Evolutionary conservation across 2,888 invertebrate genomes (phyloP).

Genomic region (Oscheius myriophilus): DNA sequence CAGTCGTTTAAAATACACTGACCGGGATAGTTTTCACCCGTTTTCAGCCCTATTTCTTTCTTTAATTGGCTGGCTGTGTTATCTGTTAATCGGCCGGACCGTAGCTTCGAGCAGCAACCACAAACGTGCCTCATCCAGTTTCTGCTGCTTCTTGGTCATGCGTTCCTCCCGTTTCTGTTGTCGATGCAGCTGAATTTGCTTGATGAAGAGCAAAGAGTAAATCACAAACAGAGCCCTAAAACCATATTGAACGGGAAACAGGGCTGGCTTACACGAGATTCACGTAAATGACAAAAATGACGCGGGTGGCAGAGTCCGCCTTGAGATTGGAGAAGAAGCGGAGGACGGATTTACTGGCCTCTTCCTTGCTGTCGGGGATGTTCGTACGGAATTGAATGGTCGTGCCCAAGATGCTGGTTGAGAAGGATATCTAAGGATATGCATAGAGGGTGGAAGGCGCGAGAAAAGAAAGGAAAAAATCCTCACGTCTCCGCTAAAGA

Average conservation of each 20-base stretch:
- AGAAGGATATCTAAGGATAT: slow-evolving; percentile 11
- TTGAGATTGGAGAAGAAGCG: slow-evolving; percentile 16
- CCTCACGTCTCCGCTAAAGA: slow-evolving; percentile 18
- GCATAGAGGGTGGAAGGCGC: neutral
- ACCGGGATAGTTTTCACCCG: no score
- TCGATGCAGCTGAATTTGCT: slow-evolving; percentile 22
- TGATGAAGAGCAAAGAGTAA: slow-evolving; percentile 16
- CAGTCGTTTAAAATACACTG: no score
- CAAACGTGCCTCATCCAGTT: slow-evolving; percentile 5
- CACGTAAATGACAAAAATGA: slow-evolving; percentile 23
- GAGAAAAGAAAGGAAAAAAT: neutral
- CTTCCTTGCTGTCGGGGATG: slow-evolving; percentile 17
- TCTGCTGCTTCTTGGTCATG: slow-evolving; percentile 15
- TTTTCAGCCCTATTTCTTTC: no score
- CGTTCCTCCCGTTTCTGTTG: slow-evolving; percentile 19
- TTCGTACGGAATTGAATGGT: slow-evolving; percentile 17
- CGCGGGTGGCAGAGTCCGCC: slow-evolving; percentile 15
- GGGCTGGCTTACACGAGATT: slow-evolving; percentile 18
- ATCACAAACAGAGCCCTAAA: slow-evolving; percentile 19
- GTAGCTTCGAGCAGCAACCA: no score
- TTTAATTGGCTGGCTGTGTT: no score
- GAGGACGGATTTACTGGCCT: slow-evolving; percentile 7
- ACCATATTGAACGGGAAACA: neutral
- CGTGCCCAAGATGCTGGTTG: slow-evolving; percentile 15
- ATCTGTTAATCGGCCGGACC: no score